phyloP scores from a whole-genome alignment of 2,113 vertebrate species.

The Microtus pennsylvanicus region DNA sequence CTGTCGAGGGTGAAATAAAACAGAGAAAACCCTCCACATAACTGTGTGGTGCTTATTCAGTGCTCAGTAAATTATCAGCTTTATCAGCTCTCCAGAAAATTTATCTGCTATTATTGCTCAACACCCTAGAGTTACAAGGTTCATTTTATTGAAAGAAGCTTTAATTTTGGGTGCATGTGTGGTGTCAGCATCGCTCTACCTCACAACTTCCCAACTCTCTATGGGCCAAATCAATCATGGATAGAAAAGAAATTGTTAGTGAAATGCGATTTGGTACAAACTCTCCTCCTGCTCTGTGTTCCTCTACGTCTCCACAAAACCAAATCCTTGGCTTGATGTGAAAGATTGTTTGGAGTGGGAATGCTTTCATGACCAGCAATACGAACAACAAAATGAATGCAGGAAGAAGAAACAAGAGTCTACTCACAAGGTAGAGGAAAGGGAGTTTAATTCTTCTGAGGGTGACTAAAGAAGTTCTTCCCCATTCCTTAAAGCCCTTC shows the following conservation, averaged over 20 bases:
- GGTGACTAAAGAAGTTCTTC: not conserved
- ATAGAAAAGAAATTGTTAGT: not conserved
- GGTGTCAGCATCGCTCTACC: not conserved
- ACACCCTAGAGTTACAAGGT: not conserved
- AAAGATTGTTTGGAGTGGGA: constrained; percentile 36
- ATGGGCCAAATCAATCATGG: constrained; percentile 35
- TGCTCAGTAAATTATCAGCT: constrained; percentile 4
- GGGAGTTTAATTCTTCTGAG: constrained; percentile 9
- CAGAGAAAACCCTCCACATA: not conserved
- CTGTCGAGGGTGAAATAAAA: not conserved
- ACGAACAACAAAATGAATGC: not conserved
- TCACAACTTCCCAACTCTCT: not conserved
- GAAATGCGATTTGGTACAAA: constrained; percentile 39
- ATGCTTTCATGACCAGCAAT: not conserved
- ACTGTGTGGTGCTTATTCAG: not conserved
- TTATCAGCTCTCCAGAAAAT: not conserved
- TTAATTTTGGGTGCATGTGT: not conserved
- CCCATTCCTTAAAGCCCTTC: not conserved
- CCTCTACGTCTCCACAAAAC: constrained; percentile 45
- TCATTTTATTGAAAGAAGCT: not conserved
- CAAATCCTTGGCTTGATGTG: constrained; percentile 10
- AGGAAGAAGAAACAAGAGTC: not conserved
- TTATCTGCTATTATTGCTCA: not conserved
- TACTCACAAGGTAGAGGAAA: not conserved
- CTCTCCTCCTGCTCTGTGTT: not conserved